These are phyloP conservation scores for Etheostoma nigrum DNA, from an alignment of 2,797 vertebrate genomes.

Conservation along the genomic window DNA sequence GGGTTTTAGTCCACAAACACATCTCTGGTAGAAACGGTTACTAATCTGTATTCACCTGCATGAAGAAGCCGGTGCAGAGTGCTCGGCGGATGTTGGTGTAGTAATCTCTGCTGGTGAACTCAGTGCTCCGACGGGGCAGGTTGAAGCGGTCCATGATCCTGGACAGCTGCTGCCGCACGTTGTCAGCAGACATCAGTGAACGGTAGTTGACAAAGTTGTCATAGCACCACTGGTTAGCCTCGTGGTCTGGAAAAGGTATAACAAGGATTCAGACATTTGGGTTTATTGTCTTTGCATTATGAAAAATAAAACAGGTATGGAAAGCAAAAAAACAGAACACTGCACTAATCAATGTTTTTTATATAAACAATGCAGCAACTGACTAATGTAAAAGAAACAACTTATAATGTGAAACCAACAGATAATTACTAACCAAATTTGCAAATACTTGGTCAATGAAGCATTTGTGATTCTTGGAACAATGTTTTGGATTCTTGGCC, in stretches of 20 bases:
- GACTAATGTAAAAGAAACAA: neutral
- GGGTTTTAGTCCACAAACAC: neutral
- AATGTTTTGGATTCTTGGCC: neutral
- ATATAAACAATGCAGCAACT: neutral
- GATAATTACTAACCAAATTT: neutral
- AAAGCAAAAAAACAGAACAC: neutral
- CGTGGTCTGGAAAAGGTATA: constrained; percentile 89
- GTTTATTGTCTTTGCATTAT: neutral
- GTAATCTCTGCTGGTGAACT: constrained; percentile 98
- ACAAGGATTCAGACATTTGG: constrained; percentile 5
- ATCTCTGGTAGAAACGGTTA: neutral
- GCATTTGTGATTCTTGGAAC: neutral
- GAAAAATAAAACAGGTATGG: neutral
- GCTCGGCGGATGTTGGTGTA: constrained; percentile 99
- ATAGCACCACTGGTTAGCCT: constrained; percentile 99
- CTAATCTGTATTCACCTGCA: constrained; percentile 87
- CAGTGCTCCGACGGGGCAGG: constrained; percentile 97
- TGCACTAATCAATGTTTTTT: neutral
- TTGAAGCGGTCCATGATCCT: constrained; percentile 99
- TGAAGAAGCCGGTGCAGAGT: constrained; percentile 98
- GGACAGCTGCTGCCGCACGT: constrained; percentile 98
- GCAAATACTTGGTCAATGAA: neutral
- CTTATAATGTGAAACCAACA: neutral
- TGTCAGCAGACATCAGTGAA: constrained; percentile 99
- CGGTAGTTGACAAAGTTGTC: constrained; percentile 99